phyloP scores from a whole-genome alignment of 2,797 vertebrate species.

The Catharus ustulatus region DNA sequence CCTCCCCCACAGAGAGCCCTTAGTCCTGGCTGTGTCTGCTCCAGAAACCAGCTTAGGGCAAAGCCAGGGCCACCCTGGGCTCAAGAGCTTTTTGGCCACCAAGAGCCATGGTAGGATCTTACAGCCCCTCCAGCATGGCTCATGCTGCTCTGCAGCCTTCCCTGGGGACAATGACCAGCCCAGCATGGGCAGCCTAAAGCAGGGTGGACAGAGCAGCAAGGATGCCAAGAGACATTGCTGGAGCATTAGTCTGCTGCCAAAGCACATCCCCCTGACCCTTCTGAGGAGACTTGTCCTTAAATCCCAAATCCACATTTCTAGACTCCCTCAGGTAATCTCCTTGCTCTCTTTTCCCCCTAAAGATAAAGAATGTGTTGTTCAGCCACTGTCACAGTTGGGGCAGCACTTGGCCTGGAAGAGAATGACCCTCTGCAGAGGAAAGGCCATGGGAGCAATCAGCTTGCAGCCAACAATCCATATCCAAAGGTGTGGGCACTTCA shows the following conservation, averaged over 20 bases:
- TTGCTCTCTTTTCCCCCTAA: not conserved
- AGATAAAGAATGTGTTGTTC: not conserved
- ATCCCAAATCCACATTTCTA: not conserved
- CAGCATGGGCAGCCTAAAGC: not conserved
- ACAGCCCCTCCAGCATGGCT: rapidly evolving
- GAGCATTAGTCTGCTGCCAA: not conserved
- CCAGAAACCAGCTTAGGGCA: not conserved
- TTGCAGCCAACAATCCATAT: not conserved
- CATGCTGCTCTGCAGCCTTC: not conserved
- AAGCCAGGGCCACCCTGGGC: not conserved
- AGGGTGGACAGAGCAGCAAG: not conserved
- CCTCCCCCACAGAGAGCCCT: rapidly evolving
- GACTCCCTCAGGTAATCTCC: not conserved
- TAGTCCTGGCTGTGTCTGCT: not conserved
- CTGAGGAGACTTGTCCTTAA: not conserved
- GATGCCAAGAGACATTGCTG: not conserved
- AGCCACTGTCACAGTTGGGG: not conserved
- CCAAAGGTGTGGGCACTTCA: not conserved
- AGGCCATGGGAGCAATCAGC: not conserved
- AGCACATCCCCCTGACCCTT: not conserved
- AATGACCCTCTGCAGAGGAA: not conserved
- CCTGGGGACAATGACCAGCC: not conserved
- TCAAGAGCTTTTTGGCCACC: not conserved
- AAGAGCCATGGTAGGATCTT: not conserved
- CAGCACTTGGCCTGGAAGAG: not conserved